Evolutionary conservation across 2,888 invertebrate genomes (phyloP), one percentile per base, ranked within the genome.

Genomic region (Ptilodon capucinus): DNA sequence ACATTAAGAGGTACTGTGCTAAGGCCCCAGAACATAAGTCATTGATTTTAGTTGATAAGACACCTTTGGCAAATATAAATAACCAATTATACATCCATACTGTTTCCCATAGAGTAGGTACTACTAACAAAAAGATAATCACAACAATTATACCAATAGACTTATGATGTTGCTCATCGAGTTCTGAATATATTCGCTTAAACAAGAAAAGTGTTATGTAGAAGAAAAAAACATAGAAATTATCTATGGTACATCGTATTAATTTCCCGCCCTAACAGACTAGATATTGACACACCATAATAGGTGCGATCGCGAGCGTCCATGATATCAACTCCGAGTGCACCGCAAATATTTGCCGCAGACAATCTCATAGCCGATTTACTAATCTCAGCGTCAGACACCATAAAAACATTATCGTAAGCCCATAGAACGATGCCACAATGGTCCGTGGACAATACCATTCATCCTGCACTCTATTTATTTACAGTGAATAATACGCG

Each of bases 401-500:
- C 66, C 66, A 76, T 70, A 81, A 79, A 82, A 83, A 81, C 78
- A 79, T 76, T 75, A 81, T 76, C 68, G 51, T 68, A 68, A 71
- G 71, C 77, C 68, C 71, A 71, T 69, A 77, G 74, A 78, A 75
- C 73, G 62, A 60, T 56, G 62, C 59, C 58, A 84, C 84, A 85
- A 84, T 80, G 77, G 73, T 63, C 61, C 63, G 65, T 63, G 61
- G 68, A 86, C 85, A 84, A 85, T 78, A 76, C 71, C 74, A 76
- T 77, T 79, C 79, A 77, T 71, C 73, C 67, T 66, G 76, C 76
- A 74, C 75, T 78, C 68, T 82, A 86, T 86, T 86, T 88, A 88
- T 86, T 85, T 86, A 79, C 81, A 76, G 68, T 72, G 83, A 84
- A 86, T 84, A 83, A 86, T 87, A 84, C 80, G 84, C 83, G 82